phyloP scores from a whole-genome alignment of 2,888 invertebrate species.

The Halictus ligatus region DNA sequence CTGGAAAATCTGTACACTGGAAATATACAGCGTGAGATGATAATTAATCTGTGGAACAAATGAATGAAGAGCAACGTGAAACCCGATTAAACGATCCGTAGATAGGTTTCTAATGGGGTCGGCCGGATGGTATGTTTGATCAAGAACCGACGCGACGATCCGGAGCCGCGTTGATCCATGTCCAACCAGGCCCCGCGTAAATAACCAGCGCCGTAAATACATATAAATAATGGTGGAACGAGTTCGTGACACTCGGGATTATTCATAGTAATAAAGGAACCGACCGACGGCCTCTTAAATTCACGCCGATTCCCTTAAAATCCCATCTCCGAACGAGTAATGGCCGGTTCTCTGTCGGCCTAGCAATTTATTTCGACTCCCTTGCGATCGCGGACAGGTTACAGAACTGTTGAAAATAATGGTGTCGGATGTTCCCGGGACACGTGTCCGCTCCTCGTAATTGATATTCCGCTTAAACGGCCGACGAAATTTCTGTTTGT shows the following conservation, averaged over 20 bases:
- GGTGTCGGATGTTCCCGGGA: conserved; percentile 22
- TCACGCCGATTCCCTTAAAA: conserved; percentile 53
- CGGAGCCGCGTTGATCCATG: conserved; percentile 17
- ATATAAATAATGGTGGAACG: conserved; percentile 48
- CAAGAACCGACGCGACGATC: not conserved
- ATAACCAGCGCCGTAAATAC: conserved; percentile 46
- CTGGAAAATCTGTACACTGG: not conserved
- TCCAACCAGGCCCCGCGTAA: conserved; percentile 23
- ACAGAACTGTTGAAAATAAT: conserved; percentile 46
- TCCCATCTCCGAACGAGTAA: conserved; percentile 31
- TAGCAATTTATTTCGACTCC: conserved; percentile 47
- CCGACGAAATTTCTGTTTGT: conserved; percentile 11
- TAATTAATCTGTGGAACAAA: conserved; percentile 5
- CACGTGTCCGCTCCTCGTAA: conserved; percentile 19
- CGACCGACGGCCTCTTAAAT: conserved; percentile 39
- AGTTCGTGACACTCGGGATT: conserved; percentile 36
- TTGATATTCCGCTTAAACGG: conserved; percentile 34
- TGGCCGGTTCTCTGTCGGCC: conserved; percentile 12
- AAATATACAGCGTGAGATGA: not conserved
- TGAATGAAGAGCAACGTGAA: not conserved
- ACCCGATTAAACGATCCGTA: conserved; percentile 12
- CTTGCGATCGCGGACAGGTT: conserved; percentile 21
- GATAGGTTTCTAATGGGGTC: conserved; percentile 16
- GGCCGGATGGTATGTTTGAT: conserved; percentile 15
- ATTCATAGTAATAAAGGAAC: conserved; percentile 54